Evolutionary conservation across 2,888 invertebrate genomes (phyloP), one percentile per base, ranked within the genome.

Genomic region (Dione juno): DNA sequence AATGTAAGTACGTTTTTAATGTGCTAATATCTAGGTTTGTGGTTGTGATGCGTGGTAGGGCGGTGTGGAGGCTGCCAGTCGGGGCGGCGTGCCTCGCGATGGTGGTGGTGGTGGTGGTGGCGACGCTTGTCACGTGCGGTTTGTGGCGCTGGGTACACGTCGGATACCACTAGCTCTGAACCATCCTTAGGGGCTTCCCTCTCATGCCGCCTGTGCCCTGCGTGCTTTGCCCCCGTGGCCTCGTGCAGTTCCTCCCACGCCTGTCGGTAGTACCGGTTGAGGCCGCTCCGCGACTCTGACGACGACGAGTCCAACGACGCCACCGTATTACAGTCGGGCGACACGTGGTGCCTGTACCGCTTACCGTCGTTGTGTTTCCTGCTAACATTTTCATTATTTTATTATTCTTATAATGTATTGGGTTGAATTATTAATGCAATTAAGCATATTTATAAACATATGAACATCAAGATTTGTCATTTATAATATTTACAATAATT

Each of bases 241-340:
- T 97, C 97, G 85, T 97, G 97, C 3, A 98, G 94, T 85, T 98
- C 97, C 85, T 98, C 98, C 98, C 98, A 98, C 3, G 98, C 98
- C 86, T 97, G 97, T 40, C 97, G 95, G 89, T 98, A 98, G 89
- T 97, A 98, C 76, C 97, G 95, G 86, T 97, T 98, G 74, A 98
- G 94, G 43, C 97, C 97, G 80, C 96, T 95, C 65, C 97, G 95
- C 10, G 97, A 97, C 82, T 97, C 97, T 0, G 97, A 97, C 65
- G 97, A 96, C 65, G 97, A 97, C 66, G 97, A 97, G 85, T 97
- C 97, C 84, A 97, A 96, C 19, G 98, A 97, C 65, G 97, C 97
- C 71, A 97, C 97, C 43, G 98, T 98, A 89, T 97, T 97, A 92
- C 97, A 97, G 88, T 98, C 98, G 45, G 97, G 97, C 11, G 97